Conservation (phyloP, 2,113 vertebrate genomes). For the Fregetta grallaria region DNA sequence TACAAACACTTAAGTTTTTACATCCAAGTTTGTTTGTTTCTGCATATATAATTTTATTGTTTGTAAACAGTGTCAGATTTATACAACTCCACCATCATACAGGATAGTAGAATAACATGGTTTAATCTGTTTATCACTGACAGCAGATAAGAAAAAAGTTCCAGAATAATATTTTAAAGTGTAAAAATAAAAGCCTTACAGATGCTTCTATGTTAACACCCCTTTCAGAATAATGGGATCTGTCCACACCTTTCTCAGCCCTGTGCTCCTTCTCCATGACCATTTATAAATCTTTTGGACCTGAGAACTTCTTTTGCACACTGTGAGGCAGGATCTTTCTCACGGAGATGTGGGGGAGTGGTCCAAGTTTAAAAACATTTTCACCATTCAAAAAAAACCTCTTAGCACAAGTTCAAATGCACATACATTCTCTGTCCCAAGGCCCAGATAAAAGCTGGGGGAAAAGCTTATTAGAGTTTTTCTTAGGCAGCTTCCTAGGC, state of each 20-base stretch:
- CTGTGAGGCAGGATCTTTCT: not conserved
- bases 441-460: not conserved
- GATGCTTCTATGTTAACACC: not conserved
- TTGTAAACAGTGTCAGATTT: not conserved
- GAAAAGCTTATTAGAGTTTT: not conserved
- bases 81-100: not conserved
- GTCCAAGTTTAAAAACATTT: not conserved
- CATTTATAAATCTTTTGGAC: not conserved
- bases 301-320: not conserved
- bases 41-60: not conserved
- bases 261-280: not conserved
- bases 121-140: not conserved
- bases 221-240: not conserved
- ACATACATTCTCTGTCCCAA: not conserved
- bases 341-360: not conserved
- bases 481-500: not conserved
- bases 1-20: not conserved
- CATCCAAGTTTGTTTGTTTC: not conserved
- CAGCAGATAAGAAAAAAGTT: not conserved
- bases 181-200: not conserved
- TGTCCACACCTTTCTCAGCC: not conserved
- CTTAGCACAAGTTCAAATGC: not conserved
- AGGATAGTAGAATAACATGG: not conserved
- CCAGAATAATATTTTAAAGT: not conserved
- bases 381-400: not conserved